Base-by-base conservation (phyloP, 2,888 invertebrate genomes). In the Blomia tropicalis region DNA sequence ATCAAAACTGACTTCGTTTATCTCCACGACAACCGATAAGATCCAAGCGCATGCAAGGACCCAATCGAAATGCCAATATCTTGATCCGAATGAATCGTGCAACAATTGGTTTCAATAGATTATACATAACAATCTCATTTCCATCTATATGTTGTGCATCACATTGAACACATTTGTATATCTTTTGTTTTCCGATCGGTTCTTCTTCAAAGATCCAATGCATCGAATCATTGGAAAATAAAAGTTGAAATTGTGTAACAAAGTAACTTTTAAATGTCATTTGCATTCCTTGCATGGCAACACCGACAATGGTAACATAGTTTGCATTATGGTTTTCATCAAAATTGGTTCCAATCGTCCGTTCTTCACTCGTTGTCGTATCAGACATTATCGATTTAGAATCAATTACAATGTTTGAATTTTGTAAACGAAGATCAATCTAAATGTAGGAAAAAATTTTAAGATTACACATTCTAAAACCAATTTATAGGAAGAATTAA, bases 151-250 rank as follows among this genome's bases (percentile, higher is more conserved):
- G 65, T 23, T 66, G 62, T 1, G 66, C 64, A 32, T 68, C 64
- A 47, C 70, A 70, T 41, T 69, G 69, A 14, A 64, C 65, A 43
- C 70, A 70, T 14, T 66, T 61, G 59, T 69, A 70, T 29, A 70
- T 68, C 63, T 70, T 70, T 59, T 68, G 66, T 41, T 66, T 64
- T 27, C 69, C 69, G 7, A 70, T 66, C 1, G 70, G 70, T 44
- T 69, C 68, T 64, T 70, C 70, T 65, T 70, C 70, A 54, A 61
- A 67, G n/a, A 60, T 53, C 69, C 70, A 70, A 22, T 66, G 62
- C 0, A 60, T 54, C 0, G 67, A 67, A 47, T 70, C 69, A 54
- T 69, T 70, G 54, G 69, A 69, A 31, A 70, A 70, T 14, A 65
- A 61, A 19, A 70, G 58, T 22, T 65, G 59, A 41, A 70, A 70